Evolutionary conservation across 2,797 vertebrate species (phyloP).

Genomic region (Danio jaintianensis): DNA sequence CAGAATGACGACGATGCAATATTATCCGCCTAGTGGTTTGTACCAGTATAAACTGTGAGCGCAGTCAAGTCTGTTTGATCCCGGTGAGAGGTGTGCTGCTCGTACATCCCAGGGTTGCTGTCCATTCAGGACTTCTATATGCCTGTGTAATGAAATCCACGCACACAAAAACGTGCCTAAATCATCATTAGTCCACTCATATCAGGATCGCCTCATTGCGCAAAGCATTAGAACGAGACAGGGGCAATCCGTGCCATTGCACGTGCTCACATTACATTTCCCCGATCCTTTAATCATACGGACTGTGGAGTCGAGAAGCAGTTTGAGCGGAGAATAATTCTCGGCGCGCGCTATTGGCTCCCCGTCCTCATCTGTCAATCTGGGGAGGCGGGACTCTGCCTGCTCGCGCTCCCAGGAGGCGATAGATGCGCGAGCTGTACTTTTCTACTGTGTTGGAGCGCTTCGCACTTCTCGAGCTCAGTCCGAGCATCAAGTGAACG

Average conservation of each 20-base stretch:
- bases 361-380: constrained; percentile 51
- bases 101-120: constrained; percentile 15
- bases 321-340: constrained; percentile 27
- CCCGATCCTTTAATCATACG: constrained; percentile 7
- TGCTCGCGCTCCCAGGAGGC: constrained; percentile 49
- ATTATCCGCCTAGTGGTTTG: constrained; percentile 47
- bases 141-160: neutral
- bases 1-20: constrained; percentile 14
- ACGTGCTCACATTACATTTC: neutral
- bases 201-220: neutral
- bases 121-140: constrained; percentile 25
- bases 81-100: neutral
- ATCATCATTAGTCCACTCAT: neutral
- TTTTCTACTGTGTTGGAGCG: constrained; percentile 58
- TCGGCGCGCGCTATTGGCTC: constrained; percentile 54
- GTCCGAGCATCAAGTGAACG: constrained; percentile 49
- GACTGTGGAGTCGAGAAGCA: constrained; percentile 4
- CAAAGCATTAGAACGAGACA: neutral
- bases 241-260: neutral
- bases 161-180: neutral
- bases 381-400: constrained; percentile 58
- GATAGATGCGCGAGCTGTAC: constrained; percentile 57
- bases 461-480: constrained; percentile 54
- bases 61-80: constrained; percentile 18
- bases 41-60: constrained; percentile 9